These are phyloP conservation scores for Pentalonia nigronervosa DNA, from an alignment of 1,140 invertebrate genomes.

Conservation along the genomic window DNA sequence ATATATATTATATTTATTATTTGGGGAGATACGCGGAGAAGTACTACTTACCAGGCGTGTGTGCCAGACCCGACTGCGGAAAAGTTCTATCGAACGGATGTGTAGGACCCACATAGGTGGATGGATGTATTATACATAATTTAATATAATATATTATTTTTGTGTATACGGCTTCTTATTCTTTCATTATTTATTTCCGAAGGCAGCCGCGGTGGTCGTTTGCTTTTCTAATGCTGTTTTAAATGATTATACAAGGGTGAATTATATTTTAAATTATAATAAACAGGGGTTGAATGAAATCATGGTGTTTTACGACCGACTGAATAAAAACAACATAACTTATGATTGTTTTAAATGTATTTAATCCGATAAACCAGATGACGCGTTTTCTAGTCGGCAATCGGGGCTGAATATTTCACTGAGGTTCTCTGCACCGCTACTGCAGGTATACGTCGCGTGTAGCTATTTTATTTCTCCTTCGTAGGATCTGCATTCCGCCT, in stretches of 20 bases:
- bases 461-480: neutral
- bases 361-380: too few relatives aligned
- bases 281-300: too few relatives aligned
- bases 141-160: too few relatives aligned
- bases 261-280: too few relatives aligned
- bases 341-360: too few relatives aligned
- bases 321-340: too few relatives aligned
- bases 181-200: neutral
- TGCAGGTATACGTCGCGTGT: too few relatives aligned
- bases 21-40: neutral
- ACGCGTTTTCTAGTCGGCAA: neutral
- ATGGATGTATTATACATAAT: neutral
- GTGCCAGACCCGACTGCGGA: neutral
- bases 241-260: too few relatives aligned
- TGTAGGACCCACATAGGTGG: neutral
- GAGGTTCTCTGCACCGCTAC: too few relatives aligned
- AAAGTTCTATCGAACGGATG: neutral
- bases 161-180: neutral
- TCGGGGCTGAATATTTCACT: neutral
- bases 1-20: neutral
- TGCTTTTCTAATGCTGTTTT: neutral
- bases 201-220: neutral
- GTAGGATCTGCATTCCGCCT: neutral
- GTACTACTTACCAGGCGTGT: neutral
- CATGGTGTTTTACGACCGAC: too few relatives aligned